phyloP scores from a whole-genome alignment of 2,888 invertebrate species.

The Macrosiphum euphorbiae region DNA sequence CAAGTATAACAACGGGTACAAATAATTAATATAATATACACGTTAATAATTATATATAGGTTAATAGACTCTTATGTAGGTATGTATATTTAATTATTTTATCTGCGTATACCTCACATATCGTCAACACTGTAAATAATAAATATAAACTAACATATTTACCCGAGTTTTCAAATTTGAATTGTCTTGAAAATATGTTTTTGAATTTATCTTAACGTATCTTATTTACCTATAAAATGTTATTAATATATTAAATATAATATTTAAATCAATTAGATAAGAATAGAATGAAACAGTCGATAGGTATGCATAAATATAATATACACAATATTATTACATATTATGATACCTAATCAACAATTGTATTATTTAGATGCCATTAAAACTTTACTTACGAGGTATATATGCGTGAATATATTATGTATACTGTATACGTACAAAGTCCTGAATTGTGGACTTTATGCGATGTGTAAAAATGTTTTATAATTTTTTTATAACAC shows the following conservation, averaged over 20 bases:
- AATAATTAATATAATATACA: neutral
- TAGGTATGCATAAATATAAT: neutral
- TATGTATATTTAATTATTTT: neutral
- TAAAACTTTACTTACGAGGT: neutral
- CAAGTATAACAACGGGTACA: neutral
- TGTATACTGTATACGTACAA: neutral
- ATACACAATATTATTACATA: too few relatives aligned
- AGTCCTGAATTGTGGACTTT: neutral
- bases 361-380: neutral
- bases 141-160: neutral
- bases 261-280: neutral
- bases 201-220: neutral
- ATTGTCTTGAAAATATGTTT: neutral
- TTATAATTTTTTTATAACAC: neutral
- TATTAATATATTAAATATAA: neutral
- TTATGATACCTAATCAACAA: neutral
- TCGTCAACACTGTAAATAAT: neutral
- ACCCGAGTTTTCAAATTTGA: neutral
- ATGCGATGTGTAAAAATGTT: neutral
- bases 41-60: too few relatives aligned
- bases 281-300: neutral
- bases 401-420: neutral
- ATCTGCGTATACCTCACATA: neutral
- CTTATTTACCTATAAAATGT: neutral
- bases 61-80: too few relatives aligned